These are phyloP conservation scores for Apodemus agrarius DNA, from an alignment of 2,797 vertebrate genomes.

Conservation along the genomic window DNA sequence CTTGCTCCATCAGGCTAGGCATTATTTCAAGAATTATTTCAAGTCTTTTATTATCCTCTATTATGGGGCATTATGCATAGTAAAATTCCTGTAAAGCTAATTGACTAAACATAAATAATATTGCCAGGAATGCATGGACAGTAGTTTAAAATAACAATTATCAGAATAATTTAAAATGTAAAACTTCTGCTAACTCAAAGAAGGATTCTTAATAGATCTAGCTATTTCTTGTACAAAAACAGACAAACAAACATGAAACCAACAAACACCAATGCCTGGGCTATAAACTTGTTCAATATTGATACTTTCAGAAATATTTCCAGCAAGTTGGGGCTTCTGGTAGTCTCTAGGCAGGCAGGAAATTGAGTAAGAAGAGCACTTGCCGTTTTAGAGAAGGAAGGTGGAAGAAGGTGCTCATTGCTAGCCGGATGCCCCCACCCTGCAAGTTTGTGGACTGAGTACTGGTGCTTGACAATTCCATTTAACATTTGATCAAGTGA, in stretches of 20 bases:
- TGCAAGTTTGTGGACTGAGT: not conserved
- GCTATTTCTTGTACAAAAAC: not conserved
- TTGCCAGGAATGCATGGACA: not conserved
- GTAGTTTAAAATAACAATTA: not conserved
- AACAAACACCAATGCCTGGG: not conserved
- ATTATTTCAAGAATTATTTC: not conserved
- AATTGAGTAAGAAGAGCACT: not conserved
- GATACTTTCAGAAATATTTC: not conserved
- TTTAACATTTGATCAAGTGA: not conserved
- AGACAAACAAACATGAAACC: not conserved
- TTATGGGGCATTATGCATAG: not conserved
- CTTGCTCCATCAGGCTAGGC: not conserved
- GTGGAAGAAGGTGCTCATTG: not conserved
- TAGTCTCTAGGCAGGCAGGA: not conserved
- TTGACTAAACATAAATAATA: not conserved
- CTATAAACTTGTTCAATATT: not conserved
- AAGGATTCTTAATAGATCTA: not conserved
- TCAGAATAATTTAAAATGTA: constrained; percentile 34
- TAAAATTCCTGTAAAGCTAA: not conserved
- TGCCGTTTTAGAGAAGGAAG: not conserved
- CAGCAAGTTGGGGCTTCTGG: not conserved
- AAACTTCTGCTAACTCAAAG: not conserved
- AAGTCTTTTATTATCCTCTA: not conserved
- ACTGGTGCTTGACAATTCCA: not conserved
- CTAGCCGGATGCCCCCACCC: not conserved